Base-by-base conservation (phyloP, 2,888 invertebrate species). In the Eristalis tenax region DNA sequence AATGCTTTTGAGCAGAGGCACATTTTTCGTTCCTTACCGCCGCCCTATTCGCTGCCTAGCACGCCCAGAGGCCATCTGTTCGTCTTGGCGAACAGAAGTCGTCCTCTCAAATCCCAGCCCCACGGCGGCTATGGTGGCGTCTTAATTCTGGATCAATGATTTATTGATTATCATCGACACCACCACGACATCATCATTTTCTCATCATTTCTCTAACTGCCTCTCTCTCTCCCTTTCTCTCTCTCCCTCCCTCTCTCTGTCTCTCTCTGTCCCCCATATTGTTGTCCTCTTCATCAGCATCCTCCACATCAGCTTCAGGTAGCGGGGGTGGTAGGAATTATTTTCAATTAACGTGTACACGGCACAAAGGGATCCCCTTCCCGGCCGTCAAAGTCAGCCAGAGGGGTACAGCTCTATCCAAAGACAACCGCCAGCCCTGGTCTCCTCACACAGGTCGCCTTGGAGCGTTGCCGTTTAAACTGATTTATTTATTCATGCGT, bases 401-500 rank as follows among this genome's bases (percentile, higher is more conserved):
- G 57, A 1, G 32, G 28, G n/a, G 28, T n/a, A 11, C 11, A 35
- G 35, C 23, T 35, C 50, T 23, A 63, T 18, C 56, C 23, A n/a
- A 23, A 64, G 26, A 26, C 50, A 63, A 64, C n/a, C 57, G 13
- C 32, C 26, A 59, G 6, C 35, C 35, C 35, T n/a, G 15, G 32
- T 64, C 23, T 23, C 13, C n/a, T n/a, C 43, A 6, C n/a, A 43
- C 43, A n/a, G 43, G 43, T 50, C 43, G 43, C n/a, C 43, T n/a
- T 50, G 43, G 43, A 50, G 43, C 43, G 43, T 50, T 50, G 43
- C 43, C 43, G 43, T 66, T 79, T 73, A 43, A 79, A 66, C 57
- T 71, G 57, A 71, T 79, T 79, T 79, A 79, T 79, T 79, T 79
- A 79, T 79, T 79, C 59, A 79, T 79, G 79, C 79, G 59, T 76